Percentiles rank a stretch among this genome's conserved stretches.
Conservation (phyloP, 2,113 vertebrate species). For the Istiophorus platypterus region DNA sequence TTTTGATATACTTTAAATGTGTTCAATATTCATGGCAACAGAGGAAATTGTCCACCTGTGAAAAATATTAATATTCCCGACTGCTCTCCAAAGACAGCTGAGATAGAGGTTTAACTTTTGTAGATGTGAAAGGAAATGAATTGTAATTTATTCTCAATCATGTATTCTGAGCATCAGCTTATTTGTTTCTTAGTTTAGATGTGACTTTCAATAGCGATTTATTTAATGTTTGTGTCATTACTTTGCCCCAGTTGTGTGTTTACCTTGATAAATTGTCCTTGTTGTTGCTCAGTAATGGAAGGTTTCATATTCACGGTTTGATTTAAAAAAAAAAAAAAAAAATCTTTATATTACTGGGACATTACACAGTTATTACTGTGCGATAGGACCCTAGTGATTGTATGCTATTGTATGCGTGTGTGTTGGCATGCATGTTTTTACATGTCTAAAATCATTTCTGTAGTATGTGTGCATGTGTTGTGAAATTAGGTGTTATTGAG, state of each 20-base stretch:
- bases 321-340: constrained; percentile 57
- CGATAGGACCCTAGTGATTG: constrained; percentile 49
- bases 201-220: constrained; percentile 62
- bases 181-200: constrained; percentile 55
- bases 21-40: constrained; percentile 36
- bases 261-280: constrained; percentile 76
- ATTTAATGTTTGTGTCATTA: constrained; percentile 75
- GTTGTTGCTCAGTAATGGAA: constrained; percentile 56
- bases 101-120: background rate
- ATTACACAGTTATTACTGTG: constrained; percentile 56
- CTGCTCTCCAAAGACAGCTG: constrained; percentile 34
- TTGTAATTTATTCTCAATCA: constrained; percentile 62
- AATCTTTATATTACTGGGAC: constrained; percentile 42
- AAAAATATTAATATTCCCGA: constrained; percentile 38
- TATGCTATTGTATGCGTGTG: constrained; percentile 18
- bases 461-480: constrained; percentile 24
- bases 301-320: constrained; percentile 58
- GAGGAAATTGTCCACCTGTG: constrained; percentile 36
- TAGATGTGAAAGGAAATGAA: constrained; percentile 48
- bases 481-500: constrained; percentile 63
- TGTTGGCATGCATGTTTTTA: constrained; percentile 29
- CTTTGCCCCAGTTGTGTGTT: constrained; percentile 52
- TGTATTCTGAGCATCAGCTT: constrained; percentile 33
- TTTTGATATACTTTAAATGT: constrained; percentile 26
- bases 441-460: constrained; percentile 24